phyloP scores from a whole-genome alignment of 2,888 invertebrate genomes.

The Aethes cnicana region DNA sequence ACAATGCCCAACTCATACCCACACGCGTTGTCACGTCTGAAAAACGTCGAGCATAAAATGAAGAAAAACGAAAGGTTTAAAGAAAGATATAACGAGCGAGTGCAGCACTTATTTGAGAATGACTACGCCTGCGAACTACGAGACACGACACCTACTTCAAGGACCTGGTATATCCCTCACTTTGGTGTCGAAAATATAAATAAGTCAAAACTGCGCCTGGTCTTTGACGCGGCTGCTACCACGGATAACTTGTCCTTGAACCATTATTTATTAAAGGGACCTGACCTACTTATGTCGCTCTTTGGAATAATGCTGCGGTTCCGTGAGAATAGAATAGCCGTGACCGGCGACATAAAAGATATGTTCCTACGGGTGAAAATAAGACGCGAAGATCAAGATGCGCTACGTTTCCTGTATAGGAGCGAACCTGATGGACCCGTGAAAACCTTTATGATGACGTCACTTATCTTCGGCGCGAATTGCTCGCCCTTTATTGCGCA shows the following conservation, averaged over 20 bases:
- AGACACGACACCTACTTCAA: neutral
- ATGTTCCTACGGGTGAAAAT: slow-evolving; percentile 36
- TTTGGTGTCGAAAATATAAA: slow-evolving; percentile 26
- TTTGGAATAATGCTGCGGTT: slow-evolving; percentile 36
- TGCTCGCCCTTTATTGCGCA: slow-evolving; percentile 2
- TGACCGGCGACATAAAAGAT: slow-evolving; percentile 32
- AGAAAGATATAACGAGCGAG: neutral
- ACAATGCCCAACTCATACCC: slow-evolving; percentile 22
- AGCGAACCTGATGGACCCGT: neutral
- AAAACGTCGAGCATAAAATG: neutral
- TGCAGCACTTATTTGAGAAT: slow-evolving; percentile 2
- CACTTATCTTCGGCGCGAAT: neutral
- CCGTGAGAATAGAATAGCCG: slow-evolving; percentile 30
- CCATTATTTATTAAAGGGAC: slow-evolving; percentile 33
- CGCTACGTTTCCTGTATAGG: slow-evolving; percentile 28
- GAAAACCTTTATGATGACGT: neutral
- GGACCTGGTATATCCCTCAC: slow-evolving; percentile 14
- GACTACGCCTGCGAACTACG: neutral
- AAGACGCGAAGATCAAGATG: slow-evolving; percentile 22
- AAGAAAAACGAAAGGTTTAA: neutral
- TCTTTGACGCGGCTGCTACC: slow-evolving; percentile 36
- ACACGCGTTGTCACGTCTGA: slow-evolving; percentile 1
- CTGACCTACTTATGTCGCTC: slow-evolving; percentile 34
- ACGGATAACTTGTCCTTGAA: slow-evolving; percentile 31
- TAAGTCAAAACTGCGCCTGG: slow-evolving; percentile 32